phyloP scores from a whole-genome alignment of 2,797 vertebrate genomes.

The Oreortyx pictus region DNA sequence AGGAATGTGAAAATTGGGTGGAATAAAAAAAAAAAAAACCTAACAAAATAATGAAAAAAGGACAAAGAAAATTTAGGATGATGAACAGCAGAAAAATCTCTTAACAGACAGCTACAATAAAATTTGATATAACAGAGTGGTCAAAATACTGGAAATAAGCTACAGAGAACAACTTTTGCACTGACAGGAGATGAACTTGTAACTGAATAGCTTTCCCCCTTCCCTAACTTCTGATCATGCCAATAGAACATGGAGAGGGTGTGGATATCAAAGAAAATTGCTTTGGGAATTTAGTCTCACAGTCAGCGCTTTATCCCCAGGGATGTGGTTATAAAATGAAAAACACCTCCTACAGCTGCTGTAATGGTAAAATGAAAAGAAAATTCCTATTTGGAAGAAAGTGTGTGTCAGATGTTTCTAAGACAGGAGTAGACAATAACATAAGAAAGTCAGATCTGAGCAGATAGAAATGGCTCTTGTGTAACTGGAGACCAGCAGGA shows the following conservation, averaged over 20 bases:
- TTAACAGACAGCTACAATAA: not conserved
- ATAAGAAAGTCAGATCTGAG: not conserved
- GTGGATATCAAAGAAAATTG: slow-evolving; percentile 47
- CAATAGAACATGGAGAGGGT: not conserved
- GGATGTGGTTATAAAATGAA: slow-evolving; percentile 17
- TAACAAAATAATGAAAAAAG: not conserved
- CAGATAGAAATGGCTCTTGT: not conserved
- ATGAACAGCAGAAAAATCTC: not conserved
- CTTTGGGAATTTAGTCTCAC: slow-evolving; percentile 28
- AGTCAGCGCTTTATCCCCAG: slow-evolving; percentile 16
- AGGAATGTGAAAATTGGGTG: not conserved
- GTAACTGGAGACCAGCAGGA: slow-evolving; percentile 14
- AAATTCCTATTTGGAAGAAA: not conserved
- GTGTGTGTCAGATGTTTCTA: not conserved
- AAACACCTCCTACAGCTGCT: slow-evolving; percentile 18
- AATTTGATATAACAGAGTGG: slow-evolving; percentile 1
- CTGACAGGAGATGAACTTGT: slow-evolving; percentile 11
- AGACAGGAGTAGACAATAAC: not conserved
- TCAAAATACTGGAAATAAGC: slow-evolving; percentile 4
- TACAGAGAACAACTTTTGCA: not conserved
- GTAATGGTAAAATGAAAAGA: not conserved
- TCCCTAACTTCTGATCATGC: slow-evolving; percentile 15
- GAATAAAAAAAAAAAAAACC: not conserved
- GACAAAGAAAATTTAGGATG: not conserved
- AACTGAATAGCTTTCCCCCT: not conserved